Evolutionary conservation across 2,888 invertebrate species (phyloP).

Genomic region (Agrenia bidenticulata): DNA sequence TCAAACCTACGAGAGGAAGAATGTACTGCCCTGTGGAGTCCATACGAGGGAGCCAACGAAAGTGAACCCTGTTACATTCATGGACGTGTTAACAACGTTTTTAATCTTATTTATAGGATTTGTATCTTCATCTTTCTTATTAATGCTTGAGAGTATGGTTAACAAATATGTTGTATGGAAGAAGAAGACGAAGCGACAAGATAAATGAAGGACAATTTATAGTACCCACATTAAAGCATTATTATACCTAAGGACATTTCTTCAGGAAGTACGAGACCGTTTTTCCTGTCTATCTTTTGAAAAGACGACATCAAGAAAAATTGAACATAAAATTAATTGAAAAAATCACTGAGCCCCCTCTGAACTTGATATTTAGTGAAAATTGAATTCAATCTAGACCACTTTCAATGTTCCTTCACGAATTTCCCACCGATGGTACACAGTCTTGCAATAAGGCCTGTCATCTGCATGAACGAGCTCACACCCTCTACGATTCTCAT

Average conservation of each 20-base stretch:
- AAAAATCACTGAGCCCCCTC: too few relatives aligned
- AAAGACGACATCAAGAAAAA: too few relatives aligned
- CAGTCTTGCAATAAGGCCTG: slow-evolving; percentile 80
- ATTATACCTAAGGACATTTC: too few relatives aligned
- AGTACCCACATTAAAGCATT: too few relatives aligned
- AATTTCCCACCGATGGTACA: slow-evolving; percentile 59
- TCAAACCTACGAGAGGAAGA: slow-evolving; percentile 23
- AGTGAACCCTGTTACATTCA: slow-evolving; percentile 28
- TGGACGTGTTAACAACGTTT: slow-evolving; percentile 36
- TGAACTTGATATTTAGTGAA: too few relatives aligned
- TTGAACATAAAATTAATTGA: too few relatives aligned
- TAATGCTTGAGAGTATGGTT: neutral
- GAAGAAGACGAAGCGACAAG: too few relatives aligned
- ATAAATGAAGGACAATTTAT: too few relatives aligned
- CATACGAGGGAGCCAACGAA: neutral
- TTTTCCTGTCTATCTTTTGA: too few relatives aligned
- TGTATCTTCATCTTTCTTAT: neutral
- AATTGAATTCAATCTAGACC: neutral
- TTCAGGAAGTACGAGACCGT: too few relatives aligned
- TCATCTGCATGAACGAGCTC: slow-evolving; percentile 82
- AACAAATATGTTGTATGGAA: neutral
- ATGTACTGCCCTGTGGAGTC: slow-evolving; percentile 18
- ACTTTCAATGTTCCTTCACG: slow-evolving; percentile 16
- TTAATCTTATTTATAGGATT: slow-evolving; percentile 30
- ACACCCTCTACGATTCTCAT: slow-evolving; percentile 88